Percentiles rank a stretch among this genome's conserved stretches.
phyloP scores from a whole-genome alignment of 2,888 invertebrate species.

The Tridacna crocea region DNA sequence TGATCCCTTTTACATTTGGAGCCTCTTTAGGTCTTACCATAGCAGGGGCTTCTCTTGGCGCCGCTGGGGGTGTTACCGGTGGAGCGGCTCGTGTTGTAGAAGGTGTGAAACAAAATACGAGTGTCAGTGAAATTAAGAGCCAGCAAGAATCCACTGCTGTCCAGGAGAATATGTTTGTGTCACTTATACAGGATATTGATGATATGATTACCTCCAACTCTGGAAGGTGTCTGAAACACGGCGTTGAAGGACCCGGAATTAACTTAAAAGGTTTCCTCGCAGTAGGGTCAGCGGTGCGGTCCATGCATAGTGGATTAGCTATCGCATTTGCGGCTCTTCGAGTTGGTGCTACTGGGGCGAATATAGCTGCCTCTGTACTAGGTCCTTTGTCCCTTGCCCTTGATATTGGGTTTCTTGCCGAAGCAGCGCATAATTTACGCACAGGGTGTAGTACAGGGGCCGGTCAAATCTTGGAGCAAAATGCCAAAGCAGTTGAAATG shows the following conservation, averaged over 20 bases:
- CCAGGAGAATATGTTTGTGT: conserved; percentile 12
- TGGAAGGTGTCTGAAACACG: neutral
- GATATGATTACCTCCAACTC: neutral
- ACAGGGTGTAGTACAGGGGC: conserved; percentile 26
- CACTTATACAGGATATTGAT: neutral
- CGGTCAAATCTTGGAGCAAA: conserved; percentile 11
- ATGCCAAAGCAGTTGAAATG: conserved; percentile 18
- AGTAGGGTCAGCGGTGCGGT: conserved; percentile 25
- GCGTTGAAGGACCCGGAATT: conserved; percentile 7
- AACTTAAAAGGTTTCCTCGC: conserved; percentile 26
- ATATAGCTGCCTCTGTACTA: conserved; percentile 22
- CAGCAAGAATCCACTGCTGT: conserved; percentile 13
- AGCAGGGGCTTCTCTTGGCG: conserved; percentile 33
- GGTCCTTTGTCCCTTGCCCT: conserved; percentile 29
- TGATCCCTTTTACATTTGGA: conserved; percentile 37
- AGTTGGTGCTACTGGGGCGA: conserved; percentile 18
- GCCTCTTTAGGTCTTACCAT: conserved; percentile 31
- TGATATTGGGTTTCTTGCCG: conserved; percentile 30
- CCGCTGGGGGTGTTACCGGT: conserved; percentile 14
- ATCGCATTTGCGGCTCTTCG: conserved; percentile 17
- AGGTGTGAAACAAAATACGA: conserved; percentile 32
- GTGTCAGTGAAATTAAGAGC: conserved; percentile 24
- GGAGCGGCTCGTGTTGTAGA: conserved; percentile 26
- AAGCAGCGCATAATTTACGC: conserved; percentile 27
- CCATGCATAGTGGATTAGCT: conserved; percentile 1